Percentiles rank a stretch among this genome's conserved stretches.
Conservation (phyloP, 2,113 vertebrate genomes). For the Lepus americanus region DNA sequence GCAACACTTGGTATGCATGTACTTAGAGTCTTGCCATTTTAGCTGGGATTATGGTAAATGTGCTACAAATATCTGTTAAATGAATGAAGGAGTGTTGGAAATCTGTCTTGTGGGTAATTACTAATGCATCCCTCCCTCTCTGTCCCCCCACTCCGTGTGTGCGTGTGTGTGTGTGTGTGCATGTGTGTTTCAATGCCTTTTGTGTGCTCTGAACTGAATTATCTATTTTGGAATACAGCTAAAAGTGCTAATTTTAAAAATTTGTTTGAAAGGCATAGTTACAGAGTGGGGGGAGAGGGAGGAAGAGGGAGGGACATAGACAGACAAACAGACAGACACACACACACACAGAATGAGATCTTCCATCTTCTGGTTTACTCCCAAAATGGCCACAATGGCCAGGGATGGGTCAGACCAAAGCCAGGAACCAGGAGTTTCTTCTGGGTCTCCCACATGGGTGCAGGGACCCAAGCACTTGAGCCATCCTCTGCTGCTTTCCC, state of each 20-base stretch:
- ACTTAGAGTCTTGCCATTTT: constrained; percentile 1
- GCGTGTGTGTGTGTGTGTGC: neutral
- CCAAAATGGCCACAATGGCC: too few relatives aligned
- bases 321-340: too few relatives aligned
- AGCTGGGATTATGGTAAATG: neutral
- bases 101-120: constrained; percentile 24
- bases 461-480: too few relatives aligned
- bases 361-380: too few relatives aligned
- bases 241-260: neutral
- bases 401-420: too few relatives aligned
- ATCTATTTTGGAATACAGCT: constrained; percentile 51
- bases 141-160: neutral
- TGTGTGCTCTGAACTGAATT: neutral
- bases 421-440: too few relatives aligned
- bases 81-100: constrained; percentile 45
- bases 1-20: neutral
- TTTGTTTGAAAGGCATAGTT: too few relatives aligned
- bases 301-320: too few relatives aligned
- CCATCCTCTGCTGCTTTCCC: too few relatives aligned
- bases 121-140: neutral
- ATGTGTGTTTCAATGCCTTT: neutral
- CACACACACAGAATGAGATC: too few relatives aligned
- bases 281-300: too few relatives aligned
- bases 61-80: constrained; percentile 48
- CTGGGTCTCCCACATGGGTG: too few relatives aligned